These are phyloP conservation scores for Typhlichthys subterraneus DNA, from an alignment of 2,797 vertebrate species.

Conservation along the genomic window DNA sequence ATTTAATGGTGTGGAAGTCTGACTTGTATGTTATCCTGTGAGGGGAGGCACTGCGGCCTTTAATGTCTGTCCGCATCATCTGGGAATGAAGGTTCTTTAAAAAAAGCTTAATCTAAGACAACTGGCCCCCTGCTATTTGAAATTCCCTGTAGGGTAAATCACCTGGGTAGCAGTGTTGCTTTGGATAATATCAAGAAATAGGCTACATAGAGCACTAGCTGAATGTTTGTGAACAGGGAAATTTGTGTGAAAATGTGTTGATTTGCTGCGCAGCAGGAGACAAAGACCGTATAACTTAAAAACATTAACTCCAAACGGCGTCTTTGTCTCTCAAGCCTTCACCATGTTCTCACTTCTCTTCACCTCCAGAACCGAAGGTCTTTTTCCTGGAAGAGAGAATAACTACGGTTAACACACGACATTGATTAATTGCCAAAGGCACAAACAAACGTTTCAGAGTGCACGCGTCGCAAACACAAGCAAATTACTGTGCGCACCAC, in stretches of 20 bases:
- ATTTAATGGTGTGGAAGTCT: slow-evolving; percentile 90
- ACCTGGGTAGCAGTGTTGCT: slow-evolving; percentile 20
- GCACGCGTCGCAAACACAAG: no score
- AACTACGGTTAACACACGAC: not conserved
- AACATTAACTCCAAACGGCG: not conserved
- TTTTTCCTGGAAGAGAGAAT: slow-evolving; percentile 36
- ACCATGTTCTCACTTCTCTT: slow-evolving; percentile 17
- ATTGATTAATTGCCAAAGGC: not conserved
- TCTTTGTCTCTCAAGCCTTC: slow-evolving; percentile 26
- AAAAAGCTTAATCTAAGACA: slow-evolving; percentile 4
- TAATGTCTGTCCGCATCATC: slow-evolving; percentile 88
- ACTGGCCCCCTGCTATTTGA: slow-evolving; percentile 2
- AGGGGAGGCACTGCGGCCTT: slow-evolving; percentile 89
- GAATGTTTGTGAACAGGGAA: slow-evolving; percentile 14
- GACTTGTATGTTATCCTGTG: slow-evolving; percentile 90
- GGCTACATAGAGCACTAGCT: slow-evolving; percentile 24
- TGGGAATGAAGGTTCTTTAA: slow-evolving; percentile 20
- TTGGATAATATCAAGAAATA: not conserved
- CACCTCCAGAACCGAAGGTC: slow-evolving; percentile 8
- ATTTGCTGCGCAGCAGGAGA: slow-evolving; percentile 22
- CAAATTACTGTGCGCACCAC: no score
- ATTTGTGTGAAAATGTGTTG: no score
- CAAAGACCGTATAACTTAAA: not conserved
- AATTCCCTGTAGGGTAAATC: slow-evolving; percentile 16
- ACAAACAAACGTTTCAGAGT: no score